Conservation (phyloP, 2,113 vertebrate species). For the Sebastes schlegelii region DNA sequence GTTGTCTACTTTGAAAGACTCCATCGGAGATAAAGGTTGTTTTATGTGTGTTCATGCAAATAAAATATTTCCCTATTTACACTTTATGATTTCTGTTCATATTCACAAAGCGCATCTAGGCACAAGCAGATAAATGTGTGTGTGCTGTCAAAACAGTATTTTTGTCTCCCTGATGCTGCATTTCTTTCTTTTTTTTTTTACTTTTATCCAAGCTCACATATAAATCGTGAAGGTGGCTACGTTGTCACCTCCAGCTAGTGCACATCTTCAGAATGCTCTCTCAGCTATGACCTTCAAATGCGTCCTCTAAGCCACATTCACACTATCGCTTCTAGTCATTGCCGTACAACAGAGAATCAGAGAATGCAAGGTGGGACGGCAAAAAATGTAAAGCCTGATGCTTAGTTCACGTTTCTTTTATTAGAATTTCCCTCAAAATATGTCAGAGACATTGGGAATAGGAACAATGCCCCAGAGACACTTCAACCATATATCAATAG, state of each 20-base stretch:
- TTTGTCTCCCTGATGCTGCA: conserved; percentile 21
- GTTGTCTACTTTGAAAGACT: conserved; percentile 21
- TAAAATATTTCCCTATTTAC: conserved; percentile 12
- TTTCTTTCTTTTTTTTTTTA: background rate
- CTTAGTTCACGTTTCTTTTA: conserved; percentile 50
- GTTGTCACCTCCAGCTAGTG: conserved; percentile 15
- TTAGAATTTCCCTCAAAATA: conserved; percentile 59
- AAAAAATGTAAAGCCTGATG: conserved; percentile 24
- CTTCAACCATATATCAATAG: conserved; percentile 70
- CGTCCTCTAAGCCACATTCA: conserved; percentile 39
- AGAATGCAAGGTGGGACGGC: conserved; percentile 7
- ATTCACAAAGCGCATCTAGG: background rate
- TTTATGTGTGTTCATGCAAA: conserved; percentile 21
- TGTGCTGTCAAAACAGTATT: conserved; percentile 21
- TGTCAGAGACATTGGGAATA: conserved; percentile 52
- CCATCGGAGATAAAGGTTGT: background rate
- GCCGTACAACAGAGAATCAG: conserved; percentile 1
- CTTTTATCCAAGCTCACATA: conserved; percentile 15
- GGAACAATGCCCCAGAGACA: conserved; percentile 33
- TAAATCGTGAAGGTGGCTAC: conserved; percentile 27
- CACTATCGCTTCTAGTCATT: conserved; percentile 20
- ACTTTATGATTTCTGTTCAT: background rate
- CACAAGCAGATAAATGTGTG: conserved; percentile 29
- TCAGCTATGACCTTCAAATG: conserved; percentile 57
- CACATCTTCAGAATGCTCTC: conserved; percentile 24